phyloP scores from a whole-genome alignment of 2,797 vertebrate species.

The Neopelma chrysocephalum region DNA sequence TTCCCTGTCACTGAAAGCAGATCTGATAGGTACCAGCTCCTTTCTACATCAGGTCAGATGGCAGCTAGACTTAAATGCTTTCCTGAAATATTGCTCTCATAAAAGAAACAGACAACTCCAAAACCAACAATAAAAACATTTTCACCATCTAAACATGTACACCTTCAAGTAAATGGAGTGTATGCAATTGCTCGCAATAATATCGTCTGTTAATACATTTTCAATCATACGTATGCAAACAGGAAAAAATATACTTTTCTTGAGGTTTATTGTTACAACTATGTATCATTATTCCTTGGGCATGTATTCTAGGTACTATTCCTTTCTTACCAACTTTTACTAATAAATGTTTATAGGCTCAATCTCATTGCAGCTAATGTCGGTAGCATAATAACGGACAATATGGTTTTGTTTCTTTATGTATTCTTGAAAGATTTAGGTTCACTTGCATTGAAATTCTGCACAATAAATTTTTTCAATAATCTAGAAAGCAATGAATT shows the following conservation, averaged over 20 bases:
- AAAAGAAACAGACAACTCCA: neutral
- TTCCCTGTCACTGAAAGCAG: neutral
- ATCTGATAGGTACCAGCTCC: neutral
- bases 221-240: neutral
- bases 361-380: neutral
- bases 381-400: neutral
- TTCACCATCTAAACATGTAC: neutral
- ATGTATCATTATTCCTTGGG: neutral
- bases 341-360: neutral
- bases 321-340: neutral
- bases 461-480: neutral
- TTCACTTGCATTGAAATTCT: neutral
- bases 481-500: neutral
- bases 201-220: neutral
- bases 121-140: neutral
- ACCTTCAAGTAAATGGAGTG: neutral
- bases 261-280: neutral
- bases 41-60: neutral
- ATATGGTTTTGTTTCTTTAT: neutral
- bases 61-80: neutral
- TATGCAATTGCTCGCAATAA: neutral
- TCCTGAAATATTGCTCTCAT: neutral
- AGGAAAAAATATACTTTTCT: neutral
- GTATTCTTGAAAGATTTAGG: neutral
- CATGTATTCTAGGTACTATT: neutral